Base-by-base conservation (phyloP, 1,140 invertebrate species). In the Listronotus oregonensis region DNA sequence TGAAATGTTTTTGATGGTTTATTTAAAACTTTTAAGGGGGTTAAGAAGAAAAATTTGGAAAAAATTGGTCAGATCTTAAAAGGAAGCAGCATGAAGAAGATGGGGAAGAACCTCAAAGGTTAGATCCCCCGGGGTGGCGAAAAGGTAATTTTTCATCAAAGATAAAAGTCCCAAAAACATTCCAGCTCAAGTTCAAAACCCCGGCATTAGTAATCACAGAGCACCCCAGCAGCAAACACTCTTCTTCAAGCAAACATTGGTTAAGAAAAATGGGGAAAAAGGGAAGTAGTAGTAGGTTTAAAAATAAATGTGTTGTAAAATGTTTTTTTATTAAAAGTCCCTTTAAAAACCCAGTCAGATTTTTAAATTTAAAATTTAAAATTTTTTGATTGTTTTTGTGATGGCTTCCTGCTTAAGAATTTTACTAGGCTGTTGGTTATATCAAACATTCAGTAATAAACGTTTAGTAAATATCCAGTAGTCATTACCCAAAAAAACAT, bases 1-100 rank as follows among this genome's bases (percentile, higher is more conserved):
- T n/a, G n/a, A n/a, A n/a, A n/a, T n/a, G n/a, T n/a, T n/a, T n/a
- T n/a, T n/a, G n/a, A n/a, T n/a, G n/a, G n/a, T n/a, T n/a, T n/a
- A n/a, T n/a, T n/a, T n/a, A n/a, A n/a, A n/a, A n/a, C 32, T 52
- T 31, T 46, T 17, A 87, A 68, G 72, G 91, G 32, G 93, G 89
- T 12, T 89, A 85, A 42, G 93, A 93, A 73, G 96, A 98, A 80
- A 96, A 98, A 82, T 96, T 93, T 64, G 96, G 96, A 21, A 99
- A 98, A 83, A 96, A 98, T 81, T 98, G 96, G 97, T 97, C 93
- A 7, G 95, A 98, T 82, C 80, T 98, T 46, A 95, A 97, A 80
- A 85, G 93, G 18, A 97, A 80, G 95, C 95, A 6, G 94, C 92
- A n/a, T 8, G 93, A 94, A 75, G 94, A 94, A 74, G 93, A 95